phyloP scores from a whole-genome alignment of 1,140 invertebrate genomes.

The Agrilus planipennis region DNA sequence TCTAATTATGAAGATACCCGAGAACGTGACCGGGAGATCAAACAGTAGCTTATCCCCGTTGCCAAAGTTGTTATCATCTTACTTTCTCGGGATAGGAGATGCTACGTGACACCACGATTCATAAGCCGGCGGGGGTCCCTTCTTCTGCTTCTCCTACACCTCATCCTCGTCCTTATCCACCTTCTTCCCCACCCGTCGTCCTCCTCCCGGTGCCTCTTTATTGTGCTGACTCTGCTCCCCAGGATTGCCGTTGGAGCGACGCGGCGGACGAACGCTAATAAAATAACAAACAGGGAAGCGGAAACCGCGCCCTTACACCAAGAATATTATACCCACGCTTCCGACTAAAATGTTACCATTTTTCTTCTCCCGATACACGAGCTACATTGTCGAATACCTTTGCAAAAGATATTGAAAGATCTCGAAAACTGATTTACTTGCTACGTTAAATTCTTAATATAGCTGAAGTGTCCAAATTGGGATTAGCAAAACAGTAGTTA shows the following conservation, averaged over 20 bases:
- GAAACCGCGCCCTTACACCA: conserved; percentile 23
- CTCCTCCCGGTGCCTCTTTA: too few species aligned
- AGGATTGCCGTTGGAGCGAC: conserved; percentile 19
- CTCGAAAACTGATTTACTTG: too few species aligned
- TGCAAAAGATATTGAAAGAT: too few species aligned
- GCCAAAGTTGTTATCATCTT: conserved; percentile 3
- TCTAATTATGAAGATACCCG: conserved; percentile 11
- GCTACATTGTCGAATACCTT: too few species aligned
- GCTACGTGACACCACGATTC: conserved; percentile 14
- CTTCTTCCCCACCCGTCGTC: too few species aligned
- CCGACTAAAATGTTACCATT: too few species aligned
- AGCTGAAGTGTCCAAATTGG: too few species aligned
- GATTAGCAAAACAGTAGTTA: too few species aligned
- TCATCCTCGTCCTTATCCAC: too few species aligned
- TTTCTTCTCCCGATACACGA: too few species aligned
- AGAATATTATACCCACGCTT: conserved; percentile 8
- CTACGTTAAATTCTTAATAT: too few species aligned
- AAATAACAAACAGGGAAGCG: conserved; percentile 22
- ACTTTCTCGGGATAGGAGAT: conserved; percentile 1
- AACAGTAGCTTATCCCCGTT: neutral
- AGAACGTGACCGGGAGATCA: conserved; percentile 5
- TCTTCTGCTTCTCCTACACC: conserved; percentile 1
- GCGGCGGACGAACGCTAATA: conserved; percentile 16
- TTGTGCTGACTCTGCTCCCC: conserved; percentile 17
- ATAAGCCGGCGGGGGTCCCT: conserved; percentile 10